Base-by-base conservation (phyloP, 2,888 invertebrate species). In the Euzophera pinguis region DNA sequence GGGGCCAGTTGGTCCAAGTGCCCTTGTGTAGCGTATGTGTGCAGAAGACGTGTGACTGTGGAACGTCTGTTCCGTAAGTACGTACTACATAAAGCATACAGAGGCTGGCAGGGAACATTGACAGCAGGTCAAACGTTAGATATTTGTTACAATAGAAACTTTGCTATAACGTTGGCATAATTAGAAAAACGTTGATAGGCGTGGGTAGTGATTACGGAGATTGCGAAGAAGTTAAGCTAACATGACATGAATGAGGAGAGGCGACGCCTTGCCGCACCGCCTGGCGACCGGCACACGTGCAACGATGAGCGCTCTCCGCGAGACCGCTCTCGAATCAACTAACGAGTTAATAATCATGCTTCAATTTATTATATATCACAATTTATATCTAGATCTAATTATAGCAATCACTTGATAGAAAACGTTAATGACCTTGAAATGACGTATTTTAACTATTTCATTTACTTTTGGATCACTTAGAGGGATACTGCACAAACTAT, bases 11-110 rank as follows among this genome's bases (percentile, higher is more conserved):
- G 81, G 84, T 78, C 85, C 78, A 77, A 83, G 89, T 89, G 89
- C 78, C 81, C 83, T 85, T 84, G 85, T 87, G 84, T 74, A 69
- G 71, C 73, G 78, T 43, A 79, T 85, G 79, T 85, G 86, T 84
- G 79, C 84, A 83, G 85, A 81, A 84, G 79, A 81, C 73, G 81
- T 80, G 83, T 84, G 81, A 81, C 80, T 81, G 84, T 83, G 87
- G 87, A 83, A 78, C 75, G 82, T 83, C 78, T 76, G 78, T 78
- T 78, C 81, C 76, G 88, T 89, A 86, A 88, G 88, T 88, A 39
- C 16, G 39, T 39, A 10, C 9, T 32, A 88, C 83, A 75, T 67
- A 71, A 74, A 77, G 70, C 71, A 73, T 75, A 73, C 70, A 69
- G 73, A 72, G 71, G 71, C 69, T 73, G 69, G 70, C 65, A 63